A percentile compares a stretch with the other conserved stretches of the same genome.
Evolutionary conservation across 2,888 invertebrate genomes (phyloP).

Genomic region (Cordilura impudica): DNA sequence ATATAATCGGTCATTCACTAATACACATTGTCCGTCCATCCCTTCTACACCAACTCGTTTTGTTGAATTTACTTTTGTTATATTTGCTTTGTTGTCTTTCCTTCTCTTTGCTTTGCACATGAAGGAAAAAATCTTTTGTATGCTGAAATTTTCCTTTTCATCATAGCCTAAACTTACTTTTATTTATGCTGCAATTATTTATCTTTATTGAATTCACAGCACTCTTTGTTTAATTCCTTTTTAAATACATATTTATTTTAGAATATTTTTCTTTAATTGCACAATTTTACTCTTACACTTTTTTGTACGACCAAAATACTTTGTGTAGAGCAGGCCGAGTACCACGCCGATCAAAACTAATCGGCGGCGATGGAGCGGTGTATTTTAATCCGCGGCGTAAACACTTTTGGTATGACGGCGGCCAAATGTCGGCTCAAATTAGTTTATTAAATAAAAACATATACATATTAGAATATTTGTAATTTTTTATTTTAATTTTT

Average conservation of each 20-base stretch:
- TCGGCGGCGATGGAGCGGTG: no score
- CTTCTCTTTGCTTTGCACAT: slow-evolving; percentile 14
- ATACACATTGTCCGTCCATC: slow-evolving; percentile 12
- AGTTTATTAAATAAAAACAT: no score
- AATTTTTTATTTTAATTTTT: no score
- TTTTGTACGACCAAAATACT: slow-evolving; percentile 21
- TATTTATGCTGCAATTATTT: background rate
- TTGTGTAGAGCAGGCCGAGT: slow-evolving; percentile 27
- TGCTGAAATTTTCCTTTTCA: slow-evolving; percentile 13
- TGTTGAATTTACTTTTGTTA: slow-evolving; percentile 24
- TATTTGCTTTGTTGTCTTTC: slow-evolving; percentile 33
- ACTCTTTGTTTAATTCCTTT: background rate
- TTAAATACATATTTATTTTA: background rate
- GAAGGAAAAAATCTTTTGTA: slow-evolving; percentile 11
- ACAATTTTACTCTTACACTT: slow-evolving; percentile 31
- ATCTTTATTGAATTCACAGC: background rate
- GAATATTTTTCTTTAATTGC: slow-evolving; percentile 18
- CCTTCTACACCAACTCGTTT: slow-evolving; percentile 15
- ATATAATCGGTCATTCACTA: background rate
- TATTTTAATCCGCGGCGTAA: no score
- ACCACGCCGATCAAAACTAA: no score
- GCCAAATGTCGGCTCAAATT: no score
- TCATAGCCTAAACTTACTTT: slow-evolving; percentile 30
- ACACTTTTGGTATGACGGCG: no score
- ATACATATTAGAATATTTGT: no score